Percentiles rank a stretch among this genome's conserved stretches.
phyloP scores from a whole-genome alignment of 2,797 vertebrate species.

The Acrossocheilus fasciatus region DNA sequence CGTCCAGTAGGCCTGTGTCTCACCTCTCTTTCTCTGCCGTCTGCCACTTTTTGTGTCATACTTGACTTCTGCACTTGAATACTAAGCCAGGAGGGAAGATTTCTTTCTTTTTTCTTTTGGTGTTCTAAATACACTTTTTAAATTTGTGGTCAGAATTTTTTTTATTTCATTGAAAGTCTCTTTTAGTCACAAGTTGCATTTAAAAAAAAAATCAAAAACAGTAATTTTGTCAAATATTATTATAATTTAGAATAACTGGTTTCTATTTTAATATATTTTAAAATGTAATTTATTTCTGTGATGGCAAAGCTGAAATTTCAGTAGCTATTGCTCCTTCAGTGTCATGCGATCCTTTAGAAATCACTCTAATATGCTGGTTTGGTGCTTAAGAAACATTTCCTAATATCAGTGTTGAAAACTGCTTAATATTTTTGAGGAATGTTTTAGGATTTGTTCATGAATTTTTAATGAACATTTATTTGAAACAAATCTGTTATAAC shows the following conservation, averaged over 20 bases:
- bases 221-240: neutral
- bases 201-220: neutral
- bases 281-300: neutral
- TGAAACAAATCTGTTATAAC: neutral
- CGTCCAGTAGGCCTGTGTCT: constrained; percentile 18
- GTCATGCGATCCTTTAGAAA: neutral
- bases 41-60: constrained; percentile 17
- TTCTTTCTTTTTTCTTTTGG: neutral
- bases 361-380: neutral
- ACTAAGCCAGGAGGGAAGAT: neutral
- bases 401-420: neutral
- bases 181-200: neutral
- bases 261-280: neutral
- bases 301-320: neutral
- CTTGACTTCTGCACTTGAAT: neutral
- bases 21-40: constrained; percentile 10
- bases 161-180: neutral
- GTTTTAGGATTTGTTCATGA: neutral
- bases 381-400: neutral
- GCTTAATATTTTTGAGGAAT: neutral
- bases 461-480: neutral
- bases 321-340: neutral
- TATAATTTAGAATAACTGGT: neutral
- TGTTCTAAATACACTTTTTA: neutral
- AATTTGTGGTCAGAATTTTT: too few relatives aligned